Evolutionary conservation across 2,797 vertebrate genomes (phyloP).

Genomic region (Protosalanx chinensis): DNA sequence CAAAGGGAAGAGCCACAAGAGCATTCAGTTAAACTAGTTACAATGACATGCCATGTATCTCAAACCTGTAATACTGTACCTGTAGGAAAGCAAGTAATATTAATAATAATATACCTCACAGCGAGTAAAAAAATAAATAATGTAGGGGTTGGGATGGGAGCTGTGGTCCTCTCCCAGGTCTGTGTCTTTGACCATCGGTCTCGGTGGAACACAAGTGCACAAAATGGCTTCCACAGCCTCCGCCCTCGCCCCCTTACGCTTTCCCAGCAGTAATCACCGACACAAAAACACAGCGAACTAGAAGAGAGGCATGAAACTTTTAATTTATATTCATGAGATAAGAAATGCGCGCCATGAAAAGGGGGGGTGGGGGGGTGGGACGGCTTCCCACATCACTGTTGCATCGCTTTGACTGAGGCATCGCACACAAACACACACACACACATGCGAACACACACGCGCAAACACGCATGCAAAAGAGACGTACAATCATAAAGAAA

Average conservation of each 20-base stretch:
- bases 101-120: too few relatives aligned
- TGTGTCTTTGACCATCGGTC: too few relatives aligned
- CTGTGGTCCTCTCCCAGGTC: too few relatives aligned
- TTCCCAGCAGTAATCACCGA: slow-evolving; percentile 50
- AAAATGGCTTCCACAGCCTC: neutral
- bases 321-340: slow-evolving; percentile 67
- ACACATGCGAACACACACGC: slow-evolving; percentile 21
- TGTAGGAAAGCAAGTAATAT: too few relatives aligned
- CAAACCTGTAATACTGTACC: too few relatives aligned
- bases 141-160: too few relatives aligned
- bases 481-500: slow-evolving; percentile 63
- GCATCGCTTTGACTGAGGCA: slow-evolving; percentile 61
- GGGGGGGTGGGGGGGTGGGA: slow-evolving; percentile 42
- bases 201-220: neutral
- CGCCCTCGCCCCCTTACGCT: neutral
- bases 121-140: too few relatives aligned
- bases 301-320: slow-evolving; percentile 53
- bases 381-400: slow-evolving; percentile 45
- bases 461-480: slow-evolving; percentile 52
- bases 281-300: slow-evolving; percentile 41
- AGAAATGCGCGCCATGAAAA: slow-evolving; percentile 38
- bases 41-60: too few relatives aligned
- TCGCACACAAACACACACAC: slow-evolving; percentile 25
- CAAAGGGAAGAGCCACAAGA: too few relatives aligned
- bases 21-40: too few relatives aligned